Evolutionary conservation across 2,888 invertebrate species (phyloP), one percentile per base, ranked within the genome.

Genomic region (Hecatera dysodea): DNA sequence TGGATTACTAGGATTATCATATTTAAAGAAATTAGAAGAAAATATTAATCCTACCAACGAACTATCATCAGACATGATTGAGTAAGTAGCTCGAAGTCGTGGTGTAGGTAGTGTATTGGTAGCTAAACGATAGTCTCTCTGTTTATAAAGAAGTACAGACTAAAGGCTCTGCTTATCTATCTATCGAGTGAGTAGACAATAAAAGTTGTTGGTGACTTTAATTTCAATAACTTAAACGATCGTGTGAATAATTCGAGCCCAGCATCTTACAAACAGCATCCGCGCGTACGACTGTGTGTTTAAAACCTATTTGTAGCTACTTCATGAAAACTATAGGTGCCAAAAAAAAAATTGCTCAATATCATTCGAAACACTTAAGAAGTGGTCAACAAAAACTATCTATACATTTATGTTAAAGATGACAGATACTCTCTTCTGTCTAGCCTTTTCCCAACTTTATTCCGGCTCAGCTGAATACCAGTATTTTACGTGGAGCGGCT

Each of bases 281-380:
- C 22, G 36, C 27, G 15, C 15, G 19, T 15, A 19, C 27, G 8
- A 11, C 29, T 9, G 56, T 19, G n/a, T 61, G 0, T 24, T 39
- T 24, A 1, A 15, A 17, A 60, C 19, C 9, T 44, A 11, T 46
- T 61, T 11, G 2, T 62, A 4, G 19, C 19, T 60, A 33, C 0
- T 15, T 22, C 6, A 24, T 46, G 22, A 29, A n/a, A n/a, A n/a
- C n/a, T n/a, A n/a, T n/a, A n/a, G n/a, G n/a, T n/a, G n/a, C n/a
- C n/a, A n/a, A n/a, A n/a, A n/a, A n/a, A n/a, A n/a, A n/a, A n/a
- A n/a, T n/a, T n/a, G 15, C 11, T 39, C 22, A 36, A 72, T n/a
- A 19, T 62, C 33, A 73, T 8, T 27, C 12, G 9, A 48, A 55
- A 50, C 22, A 48, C 36, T 22, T 74, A 7, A 33, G 39, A 55